Conservation (phyloP, 2,888 invertebrate genomes). For the Caenorhabditis afra region DNA sequence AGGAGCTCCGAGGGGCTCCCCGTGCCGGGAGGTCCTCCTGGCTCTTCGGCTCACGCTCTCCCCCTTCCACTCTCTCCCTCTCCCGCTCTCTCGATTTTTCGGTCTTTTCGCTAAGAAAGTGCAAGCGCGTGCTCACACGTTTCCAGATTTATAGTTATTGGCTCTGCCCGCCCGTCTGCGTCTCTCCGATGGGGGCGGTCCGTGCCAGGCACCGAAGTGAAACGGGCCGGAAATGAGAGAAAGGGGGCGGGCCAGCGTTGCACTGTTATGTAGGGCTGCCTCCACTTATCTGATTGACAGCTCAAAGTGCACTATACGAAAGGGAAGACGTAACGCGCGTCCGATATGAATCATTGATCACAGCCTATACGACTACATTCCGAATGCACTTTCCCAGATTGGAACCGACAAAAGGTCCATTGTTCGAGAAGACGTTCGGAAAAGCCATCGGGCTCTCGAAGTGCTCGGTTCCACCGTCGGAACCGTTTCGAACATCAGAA, state of each 20-base stretch:
- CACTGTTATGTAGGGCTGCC: slow-evolving; percentile 12
- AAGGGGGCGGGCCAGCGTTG: slow-evolving; percentile 17
- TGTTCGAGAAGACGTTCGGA: no score
- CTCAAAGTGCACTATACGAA: neutral
- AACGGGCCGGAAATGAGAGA: slow-evolving; percentile 24
- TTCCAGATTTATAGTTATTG: slow-evolving; percentile 53
- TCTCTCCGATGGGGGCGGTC: slow-evolving; percentile 34
- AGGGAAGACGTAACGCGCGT: neutral
- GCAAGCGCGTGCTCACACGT: slow-evolving; percentile 49
- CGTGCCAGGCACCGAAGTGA: slow-evolving; percentile 38
- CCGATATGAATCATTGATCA: slow-evolving; percentile 49
- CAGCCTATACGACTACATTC: slow-evolving; percentile 33
- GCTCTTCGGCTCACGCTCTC: neutral
- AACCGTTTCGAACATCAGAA: no score
- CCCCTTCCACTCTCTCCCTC: slow-evolving; percentile 5
- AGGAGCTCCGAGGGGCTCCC: neutral
- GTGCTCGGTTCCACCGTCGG: no score
- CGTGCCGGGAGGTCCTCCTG: slow-evolving; percentile 49
- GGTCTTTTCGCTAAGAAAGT: slow-evolving; percentile 36
- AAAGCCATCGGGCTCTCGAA: no score
- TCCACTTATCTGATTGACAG: slow-evolving; percentile 39
- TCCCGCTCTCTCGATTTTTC: slow-evolving; percentile 4
- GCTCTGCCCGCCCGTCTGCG: no score
- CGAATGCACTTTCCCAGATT: slow-evolving; percentile 31
- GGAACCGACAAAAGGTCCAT: slow-evolving; percentile 5